These are phyloP conservation scores for Heteromurus nitidus DNA, from an alignment of 2,888 invertebrate genomes.

Conservation along the genomic window DNA sequence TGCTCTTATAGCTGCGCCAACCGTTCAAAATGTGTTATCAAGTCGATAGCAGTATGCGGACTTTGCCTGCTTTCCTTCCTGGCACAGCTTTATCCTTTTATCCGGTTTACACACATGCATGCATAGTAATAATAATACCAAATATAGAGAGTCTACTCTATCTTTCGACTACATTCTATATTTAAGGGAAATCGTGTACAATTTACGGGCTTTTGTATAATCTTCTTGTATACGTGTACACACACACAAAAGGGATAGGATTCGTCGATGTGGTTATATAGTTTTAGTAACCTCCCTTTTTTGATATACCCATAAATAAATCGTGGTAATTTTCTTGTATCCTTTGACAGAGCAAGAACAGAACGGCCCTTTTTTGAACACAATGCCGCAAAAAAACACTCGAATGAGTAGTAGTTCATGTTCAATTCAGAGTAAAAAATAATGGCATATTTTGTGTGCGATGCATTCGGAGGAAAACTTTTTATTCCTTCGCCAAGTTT, in stretches of 20 bases:
- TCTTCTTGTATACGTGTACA: constrained; percentile 19
- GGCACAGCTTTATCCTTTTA: constrained; percentile 53
- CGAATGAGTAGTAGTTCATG: not conserved
- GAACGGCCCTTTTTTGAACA: not conserved
- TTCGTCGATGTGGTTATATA: not conserved
- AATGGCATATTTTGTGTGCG: too few relatives aligned
- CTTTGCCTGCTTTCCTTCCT: constrained; percentile 29
- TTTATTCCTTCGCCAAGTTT: too few relatives aligned
- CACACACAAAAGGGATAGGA: not conserved
- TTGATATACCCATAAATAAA: constrained; percentile 54
- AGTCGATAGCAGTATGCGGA: constrained; percentile 53
- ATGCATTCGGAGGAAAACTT: too few relatives aligned
- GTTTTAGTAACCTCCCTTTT: constrained; percentile 46
- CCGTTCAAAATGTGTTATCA: constrained; percentile 20
- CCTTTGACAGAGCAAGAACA: constrained; percentile 23
- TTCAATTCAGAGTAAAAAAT: not conserved
- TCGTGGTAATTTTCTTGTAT: constrained; percentile 52
- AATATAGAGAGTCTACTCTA: too few relatives aligned
- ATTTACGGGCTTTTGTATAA: not conserved
- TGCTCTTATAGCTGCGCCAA: constrained; percentile 52
- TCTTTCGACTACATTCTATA: too few relatives aligned
- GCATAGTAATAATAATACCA: too few relatives aligned
- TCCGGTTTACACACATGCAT: constrained; percentile 42
- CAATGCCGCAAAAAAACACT: not conserved
- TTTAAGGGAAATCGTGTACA: not conserved